Evolutionary conservation across 2,797 vertebrate species (phyloP).

Genomic region (Scleropages formosus): DNA sequence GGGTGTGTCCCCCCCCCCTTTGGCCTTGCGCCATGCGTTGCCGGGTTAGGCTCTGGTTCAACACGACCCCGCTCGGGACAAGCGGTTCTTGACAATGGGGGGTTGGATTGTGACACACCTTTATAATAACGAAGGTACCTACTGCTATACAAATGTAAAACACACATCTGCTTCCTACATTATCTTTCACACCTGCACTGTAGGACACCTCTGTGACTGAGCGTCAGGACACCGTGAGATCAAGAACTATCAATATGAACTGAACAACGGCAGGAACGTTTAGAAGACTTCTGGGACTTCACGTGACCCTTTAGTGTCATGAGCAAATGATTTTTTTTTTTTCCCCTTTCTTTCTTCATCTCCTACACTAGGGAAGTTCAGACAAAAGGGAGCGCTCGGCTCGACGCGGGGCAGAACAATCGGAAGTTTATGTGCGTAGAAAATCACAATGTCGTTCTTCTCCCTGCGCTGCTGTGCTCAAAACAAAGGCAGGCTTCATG

Average conservation of each 20-base stretch:
- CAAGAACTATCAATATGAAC: slow-evolving; percentile 48
- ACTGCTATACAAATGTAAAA: too few relatives aligned
- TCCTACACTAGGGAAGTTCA: slow-evolving; percentile 55
- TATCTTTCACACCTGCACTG: too few relatives aligned
- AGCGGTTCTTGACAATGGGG: too few relatives aligned
- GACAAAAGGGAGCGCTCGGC: slow-evolving; percentile 72
- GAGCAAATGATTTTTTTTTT: slow-evolving; percentile 50
- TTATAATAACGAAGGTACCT: too few relatives aligned
- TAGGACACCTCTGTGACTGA: not conserved
- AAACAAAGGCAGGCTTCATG: slow-evolving; percentile 63
- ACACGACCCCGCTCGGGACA: too few relatives aligned
- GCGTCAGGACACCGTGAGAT: too few relatives aligned
- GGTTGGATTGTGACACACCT: too few relatives aligned
- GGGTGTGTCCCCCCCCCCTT: too few relatives aligned
- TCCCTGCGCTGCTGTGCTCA: slow-evolving; percentile 45
- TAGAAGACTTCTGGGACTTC: slow-evolving; percentile 8
- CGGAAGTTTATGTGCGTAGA: slow-evolving; percentile 59
- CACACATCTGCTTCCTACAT: too few relatives aligned
- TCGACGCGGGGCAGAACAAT: slow-evolving; percentile 72
- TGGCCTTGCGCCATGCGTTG: too few relatives aligned
- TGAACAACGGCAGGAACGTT: not conserved
- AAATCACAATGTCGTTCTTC: slow-evolving; percentile 63
- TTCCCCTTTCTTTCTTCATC: slow-evolving; percentile 32
- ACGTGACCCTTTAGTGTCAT: slow-evolving; percentile 52
- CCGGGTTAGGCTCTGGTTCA: too few relatives aligned